These are phyloP conservation scores for Synergus gifuensis DNA, from an alignment of 2,888 invertebrate genomes.

Conservation along the genomic window DNA sequence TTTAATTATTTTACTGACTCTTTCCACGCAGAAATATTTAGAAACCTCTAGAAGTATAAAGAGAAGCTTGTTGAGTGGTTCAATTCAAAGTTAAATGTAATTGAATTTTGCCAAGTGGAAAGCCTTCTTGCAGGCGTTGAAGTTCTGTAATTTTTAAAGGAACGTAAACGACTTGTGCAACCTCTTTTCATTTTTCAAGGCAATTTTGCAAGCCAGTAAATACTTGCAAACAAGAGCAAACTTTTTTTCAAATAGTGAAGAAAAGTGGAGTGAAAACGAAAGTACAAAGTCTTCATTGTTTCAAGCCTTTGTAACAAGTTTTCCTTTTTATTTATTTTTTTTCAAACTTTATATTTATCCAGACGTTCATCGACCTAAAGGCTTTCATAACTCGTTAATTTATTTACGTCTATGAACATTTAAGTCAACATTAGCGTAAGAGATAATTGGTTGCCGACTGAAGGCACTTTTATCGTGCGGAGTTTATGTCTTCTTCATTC, in stretches of 20 bases:
- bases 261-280: neutral
- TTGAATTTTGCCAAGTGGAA: neutral
- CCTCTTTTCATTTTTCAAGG: neutral
- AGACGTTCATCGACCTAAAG: conserved; percentile 8
- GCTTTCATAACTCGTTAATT: neutral
- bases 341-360: neutral
- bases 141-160: neutral
- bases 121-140: neutral
- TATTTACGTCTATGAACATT: conserved; percentile 7
- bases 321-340: neutral
- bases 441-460: conserved; percentile 15
- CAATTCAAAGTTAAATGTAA: neutral
- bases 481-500: neutral
- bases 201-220: neutral
- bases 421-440: neutral
- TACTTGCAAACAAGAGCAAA: neutral
- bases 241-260: neutral
- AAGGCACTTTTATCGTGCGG: neutral
- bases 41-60: too few species aligned
- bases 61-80: too few species aligned
- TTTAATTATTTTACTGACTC: too few species aligned
- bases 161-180: neutral
- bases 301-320: neutral
- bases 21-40: too few species aligned
- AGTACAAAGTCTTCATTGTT: conserved; percentile 4